Conservation (phyloP, 92 coral and sea anemone species). For the Zoanthus solanderi region DNA sequence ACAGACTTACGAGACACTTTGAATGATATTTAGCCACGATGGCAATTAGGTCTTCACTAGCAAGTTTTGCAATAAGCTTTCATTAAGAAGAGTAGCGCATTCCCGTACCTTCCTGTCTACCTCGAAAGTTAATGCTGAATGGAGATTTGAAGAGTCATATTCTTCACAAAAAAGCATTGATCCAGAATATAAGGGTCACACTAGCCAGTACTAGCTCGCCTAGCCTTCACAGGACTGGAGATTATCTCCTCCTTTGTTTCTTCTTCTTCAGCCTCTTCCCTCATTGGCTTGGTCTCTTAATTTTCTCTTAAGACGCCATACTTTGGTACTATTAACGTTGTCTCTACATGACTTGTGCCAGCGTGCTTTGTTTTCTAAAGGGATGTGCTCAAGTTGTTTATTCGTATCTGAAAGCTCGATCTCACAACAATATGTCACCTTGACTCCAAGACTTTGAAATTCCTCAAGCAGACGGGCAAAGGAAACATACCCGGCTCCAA, state of each 20-base stretch:
- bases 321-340: constrained; percentile 45
- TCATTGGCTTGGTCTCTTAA: constrained; percentile 19
- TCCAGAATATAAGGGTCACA: neutral
- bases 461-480: neutral
- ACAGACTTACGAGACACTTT: constrained; percentile 56
- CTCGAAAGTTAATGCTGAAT: constrained; percentile 21
- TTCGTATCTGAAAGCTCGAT: neutral
- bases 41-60: constrained; percentile 67
- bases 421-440: neutral
- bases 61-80: constrained; percentile 66
- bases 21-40: constrained; percentile 72
- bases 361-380: constrained; percentile 41
- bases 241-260: constrained; percentile 30
- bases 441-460: neutral
- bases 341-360: constrained; percentile 74
- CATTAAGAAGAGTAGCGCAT: constrained; percentile 62
- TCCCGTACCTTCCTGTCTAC: constrained; percentile 40
- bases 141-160: constrained; percentile 34
- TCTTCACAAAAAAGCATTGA: constrained; percentile 42
- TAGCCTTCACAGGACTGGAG: constrained; percentile 50
- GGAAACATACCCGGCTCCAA: neutral
- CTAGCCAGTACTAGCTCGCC: constrained; percentile 19
- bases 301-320: constrained; percentile 20
- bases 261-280: constrained; percentile 29
- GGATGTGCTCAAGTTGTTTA: too few species aligned